These are phyloP conservation scores for Orthonyx spaldingii DNA, from an alignment of 2,113 vertebrate species.

Conservation along the genomic window DNA sequence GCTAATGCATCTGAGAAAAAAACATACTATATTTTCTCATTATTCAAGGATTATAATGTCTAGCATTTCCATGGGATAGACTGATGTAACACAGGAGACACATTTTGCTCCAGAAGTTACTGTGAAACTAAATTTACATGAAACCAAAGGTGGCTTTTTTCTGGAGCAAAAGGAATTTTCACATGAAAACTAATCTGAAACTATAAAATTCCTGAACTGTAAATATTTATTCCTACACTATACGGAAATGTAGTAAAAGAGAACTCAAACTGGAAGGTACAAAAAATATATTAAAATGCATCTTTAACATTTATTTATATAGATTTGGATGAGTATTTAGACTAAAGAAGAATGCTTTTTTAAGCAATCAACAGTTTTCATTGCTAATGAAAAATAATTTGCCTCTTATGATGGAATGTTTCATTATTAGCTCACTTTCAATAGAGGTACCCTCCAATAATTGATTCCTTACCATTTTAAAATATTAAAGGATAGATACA, in stretches of 20 bases:
- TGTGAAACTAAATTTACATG: neutral
- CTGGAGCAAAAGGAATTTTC: neutral
- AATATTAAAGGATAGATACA: neutral
- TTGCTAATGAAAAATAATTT: neutral
- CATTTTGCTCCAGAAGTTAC: neutral
- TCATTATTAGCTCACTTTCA: neutral
- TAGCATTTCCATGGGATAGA: neutral
- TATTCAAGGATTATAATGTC: neutral
- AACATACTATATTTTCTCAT: neutral
- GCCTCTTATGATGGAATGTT: neutral
- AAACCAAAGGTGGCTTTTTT: neutral
- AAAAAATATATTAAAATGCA: neutral
- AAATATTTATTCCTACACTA: neutral
- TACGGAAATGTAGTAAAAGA: neutral
- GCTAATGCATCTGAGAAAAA: neutral
- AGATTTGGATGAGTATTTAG: neutral
- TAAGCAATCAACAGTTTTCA: rapidly evolving
- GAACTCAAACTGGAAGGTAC: neutral
- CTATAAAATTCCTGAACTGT: neutral
- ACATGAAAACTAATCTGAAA: neutral
- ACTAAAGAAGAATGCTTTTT: neutral
- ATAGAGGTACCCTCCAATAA: neutral
- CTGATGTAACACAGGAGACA: neutral
- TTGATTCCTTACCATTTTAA: neutral
- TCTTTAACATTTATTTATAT: neutral